Percentiles rank a stretch among this genome's conserved stretches.
Evolutionary conservation across 2,888 invertebrate genomes (phyloP).

Genomic region (Luffia ferchaultella): DNA sequence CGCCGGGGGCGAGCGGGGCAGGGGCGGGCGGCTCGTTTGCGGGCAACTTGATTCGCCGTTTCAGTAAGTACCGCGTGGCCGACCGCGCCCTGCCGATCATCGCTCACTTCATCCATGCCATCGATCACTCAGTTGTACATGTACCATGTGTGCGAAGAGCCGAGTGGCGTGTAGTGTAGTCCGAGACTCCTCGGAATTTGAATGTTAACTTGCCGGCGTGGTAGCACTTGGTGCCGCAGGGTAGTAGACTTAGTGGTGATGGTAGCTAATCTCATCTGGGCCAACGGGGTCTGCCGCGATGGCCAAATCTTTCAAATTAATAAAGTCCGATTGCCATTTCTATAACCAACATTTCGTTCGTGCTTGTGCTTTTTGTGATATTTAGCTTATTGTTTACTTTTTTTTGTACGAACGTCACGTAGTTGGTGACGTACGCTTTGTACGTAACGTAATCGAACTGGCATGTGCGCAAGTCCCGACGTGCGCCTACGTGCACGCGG

Average conservation of each 20-base stretch:
- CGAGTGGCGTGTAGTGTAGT: constrained; percentile 40
- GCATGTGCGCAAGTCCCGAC: neutral
- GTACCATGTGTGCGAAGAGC: constrained; percentile 25
- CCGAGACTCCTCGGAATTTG: constrained; percentile 34
- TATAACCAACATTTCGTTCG: too few species aligned
- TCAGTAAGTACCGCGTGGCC: constrained; percentile 77
- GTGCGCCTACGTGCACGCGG: neutral
- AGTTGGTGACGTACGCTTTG: neutral
- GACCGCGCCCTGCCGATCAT: neutral
- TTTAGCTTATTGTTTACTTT: constrained; percentile 50
- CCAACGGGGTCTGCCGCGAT: neutral
- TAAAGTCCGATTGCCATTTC: too few species aligned
- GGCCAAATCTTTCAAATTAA: neutral
- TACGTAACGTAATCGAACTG: neutral
- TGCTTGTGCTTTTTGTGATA: constrained; percentile 58
- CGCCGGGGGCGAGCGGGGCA: constrained; percentile 20
- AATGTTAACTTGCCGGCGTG: constrained; percentile 32
- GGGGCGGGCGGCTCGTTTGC: constrained; percentile 69
- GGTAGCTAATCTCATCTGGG: neutral
- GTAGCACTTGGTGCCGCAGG: neutral
- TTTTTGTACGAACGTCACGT: constrained; percentile 1
- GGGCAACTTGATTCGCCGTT: constrained; percentile 81
- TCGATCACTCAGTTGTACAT: constrained; percentile 3
- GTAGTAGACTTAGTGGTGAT: constrained; percentile 1
- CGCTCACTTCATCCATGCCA: neutral